Percentiles rank a stretch among this genome's conserved stretches.
phyloP scores from a whole-genome alignment of 2,797 vertebrate species.

The Etheostoma perlongum region DNA sequence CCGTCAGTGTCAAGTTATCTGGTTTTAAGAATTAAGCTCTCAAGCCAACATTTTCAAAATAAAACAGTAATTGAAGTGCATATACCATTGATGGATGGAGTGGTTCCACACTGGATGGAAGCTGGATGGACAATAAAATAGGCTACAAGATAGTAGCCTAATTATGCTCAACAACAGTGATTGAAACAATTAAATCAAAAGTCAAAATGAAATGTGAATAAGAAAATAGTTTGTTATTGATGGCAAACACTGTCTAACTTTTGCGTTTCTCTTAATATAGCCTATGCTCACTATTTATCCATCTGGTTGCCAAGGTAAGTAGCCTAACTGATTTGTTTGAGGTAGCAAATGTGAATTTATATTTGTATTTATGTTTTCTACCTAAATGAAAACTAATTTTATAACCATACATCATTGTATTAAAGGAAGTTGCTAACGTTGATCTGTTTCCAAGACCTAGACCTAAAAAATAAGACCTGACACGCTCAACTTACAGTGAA shows the following conservation, averaged over 20 bases:
- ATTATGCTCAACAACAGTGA: background rate
- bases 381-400: background rate
- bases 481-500: no score
- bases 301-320: constrained; percentile 7
- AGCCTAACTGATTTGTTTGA: background rate
- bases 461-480: no score
- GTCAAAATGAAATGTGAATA: no score
- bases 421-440: no score
- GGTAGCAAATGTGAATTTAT: background rate
- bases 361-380: background rate
- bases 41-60: constrained; percentile 72
- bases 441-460: background rate
- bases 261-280: background rate
- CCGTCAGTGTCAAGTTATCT: constrained; percentile 71
- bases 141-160: no score
- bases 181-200: background rate
- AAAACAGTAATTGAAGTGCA: constrained; percentile 41
- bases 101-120: background rate
- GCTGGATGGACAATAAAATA: background rate
- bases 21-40: constrained; percentile 48
- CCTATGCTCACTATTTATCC: background rate
- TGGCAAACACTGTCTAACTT: background rate
- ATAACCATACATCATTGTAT: no score
- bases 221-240: background rate
- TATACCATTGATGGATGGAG: background rate